Evolutionary conservation across 2,888 invertebrate genomes (phyloP).

Genomic region (Nephrotoma appendiculata): DNA sequence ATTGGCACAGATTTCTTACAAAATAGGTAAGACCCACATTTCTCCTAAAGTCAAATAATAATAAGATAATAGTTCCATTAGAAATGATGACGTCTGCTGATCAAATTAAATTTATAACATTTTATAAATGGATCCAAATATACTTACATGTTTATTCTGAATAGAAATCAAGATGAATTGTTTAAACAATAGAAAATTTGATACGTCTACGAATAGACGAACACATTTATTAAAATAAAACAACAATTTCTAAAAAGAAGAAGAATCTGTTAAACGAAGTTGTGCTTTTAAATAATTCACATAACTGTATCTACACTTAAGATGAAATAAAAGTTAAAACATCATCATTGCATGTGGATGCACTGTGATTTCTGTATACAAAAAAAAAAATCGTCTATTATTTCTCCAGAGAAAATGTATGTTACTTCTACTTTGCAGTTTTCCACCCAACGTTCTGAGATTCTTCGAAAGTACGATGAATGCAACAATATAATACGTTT

Average conservation of each 20-base stretch:
- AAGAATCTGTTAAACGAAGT: background rate
- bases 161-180: background rate
- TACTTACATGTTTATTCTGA: background rate
- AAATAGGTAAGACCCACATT: background rate
- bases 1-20: too few species aligned
- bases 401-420: background rate
- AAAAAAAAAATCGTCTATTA: background rate
- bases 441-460: background rate
- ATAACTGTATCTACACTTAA: background rate
- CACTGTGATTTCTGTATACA: background rate
- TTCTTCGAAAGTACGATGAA: background rate
- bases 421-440: background rate
- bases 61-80: background rate
- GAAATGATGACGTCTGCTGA: background rate
- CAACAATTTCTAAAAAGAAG: background rate
- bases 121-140: background rate
- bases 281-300: background rate
- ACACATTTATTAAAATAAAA: background rate
- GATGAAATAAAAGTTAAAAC: background rate
- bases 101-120: background rate
- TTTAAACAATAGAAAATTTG: background rate
- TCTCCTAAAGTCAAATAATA: too few species aligned
- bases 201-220: background rate
- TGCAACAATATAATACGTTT: background rate
- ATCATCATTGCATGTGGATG: background rate